These are phyloP conservation scores for Notothenia coriiceps DNA, from an alignment of 2,113 vertebrate genomes.

Conservation along the genomic window DNA sequence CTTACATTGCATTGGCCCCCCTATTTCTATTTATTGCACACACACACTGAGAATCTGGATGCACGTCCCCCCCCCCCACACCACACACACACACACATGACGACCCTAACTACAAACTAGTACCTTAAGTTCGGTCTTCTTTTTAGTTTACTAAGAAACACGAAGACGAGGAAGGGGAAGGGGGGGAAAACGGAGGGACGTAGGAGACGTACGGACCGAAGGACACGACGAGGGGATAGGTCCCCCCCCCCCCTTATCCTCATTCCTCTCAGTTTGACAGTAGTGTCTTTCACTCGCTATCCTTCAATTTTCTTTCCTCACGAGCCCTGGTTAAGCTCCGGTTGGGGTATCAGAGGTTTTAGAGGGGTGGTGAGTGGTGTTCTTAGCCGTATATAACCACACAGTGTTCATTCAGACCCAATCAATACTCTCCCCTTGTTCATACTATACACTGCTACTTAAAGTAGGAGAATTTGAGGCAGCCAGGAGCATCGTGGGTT, in stretches of 20 bases:
- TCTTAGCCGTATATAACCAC: constrained; percentile 33
- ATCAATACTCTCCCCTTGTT: constrained; percentile 57
- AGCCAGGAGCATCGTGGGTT: constrained; percentile 61
- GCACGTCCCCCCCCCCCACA: constrained; percentile 39
- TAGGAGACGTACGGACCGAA: too few relatives aligned
- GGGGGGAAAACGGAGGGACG: background rate
- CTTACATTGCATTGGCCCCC: constrained; percentile 61
- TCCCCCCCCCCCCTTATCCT: constrained; percentile 27
- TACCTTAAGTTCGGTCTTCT: too few relatives aligned
- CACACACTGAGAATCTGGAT: constrained; percentile 35
- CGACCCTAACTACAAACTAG: constrained; percentile 81
- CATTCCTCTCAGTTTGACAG: constrained; percentile 47
- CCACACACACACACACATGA: constrained; percentile 29
- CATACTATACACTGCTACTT: constrained; percentile 57
- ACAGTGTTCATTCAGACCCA: constrained; percentile 56
- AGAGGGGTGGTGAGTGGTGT: constrained; percentile 45
- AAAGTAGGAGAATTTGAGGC: constrained; percentile 55
- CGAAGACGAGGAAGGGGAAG: too few relatives aligned
- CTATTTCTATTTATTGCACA: constrained; percentile 65
- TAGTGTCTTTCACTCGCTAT: constrained; percentile 38
- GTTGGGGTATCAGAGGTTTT: background rate
- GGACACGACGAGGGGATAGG: too few relatives aligned
- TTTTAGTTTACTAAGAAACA: too few relatives aligned
- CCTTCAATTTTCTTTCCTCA: constrained; percentile 21
- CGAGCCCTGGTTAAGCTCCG: constrained; percentile 29